Base-by-base conservation (phyloP, 2,888 invertebrate species). In the Tinea pellionella region DNA sequence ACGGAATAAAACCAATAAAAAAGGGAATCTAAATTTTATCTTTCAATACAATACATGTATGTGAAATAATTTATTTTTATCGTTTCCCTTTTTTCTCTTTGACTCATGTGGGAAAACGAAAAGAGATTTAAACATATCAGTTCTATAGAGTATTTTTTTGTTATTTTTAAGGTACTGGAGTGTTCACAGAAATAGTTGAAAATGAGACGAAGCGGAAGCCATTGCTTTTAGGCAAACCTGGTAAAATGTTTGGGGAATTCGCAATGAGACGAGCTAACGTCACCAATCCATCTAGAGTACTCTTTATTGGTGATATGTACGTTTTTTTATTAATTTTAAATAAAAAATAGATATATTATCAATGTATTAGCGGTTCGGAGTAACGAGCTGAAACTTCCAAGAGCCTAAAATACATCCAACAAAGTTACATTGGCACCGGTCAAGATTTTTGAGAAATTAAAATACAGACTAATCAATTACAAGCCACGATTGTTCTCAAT, bases 261-360 rank as follows among this genome's bases (percentile, higher is more conserved):
- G 82, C 91, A 0, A 83, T 87, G 69, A 86, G 89, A 61, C 78
- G 87, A 42, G 90, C 91, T 59, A 88, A 89, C 0, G 85, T 93
- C 16, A 73, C 74, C 0, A 88, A 94, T 64, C 89, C 94, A 0
- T 79, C 83, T 24, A 84, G 92, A 62, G 92, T 93, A 0, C 78
- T 96, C 15, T 95, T 96, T 87, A 91, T 96, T 68, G 96, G 96
- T 42, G 96, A 96, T 73, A 91, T 93, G 90, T 93, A 74, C 85
- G 88, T 84, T 63, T 37, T 42, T 56, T 18, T 55, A n/a, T 9
- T 9, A 7, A 30, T 42, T 42, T 42, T 42, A 42, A 42, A 13
- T 12, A 47, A n/a, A n/a, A n/a, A n/a, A n/a, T n/a, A n/a, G n/a
- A n/a, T n/a, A n/a, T n/a, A n/a, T n/a, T n/a, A n/a, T n/a, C n/a